Evolutionary conservation across 2,888 invertebrate genomes (phyloP), one percentile per base, ranked within the genome.

Genomic region (Harmothoe impar): DNA sequence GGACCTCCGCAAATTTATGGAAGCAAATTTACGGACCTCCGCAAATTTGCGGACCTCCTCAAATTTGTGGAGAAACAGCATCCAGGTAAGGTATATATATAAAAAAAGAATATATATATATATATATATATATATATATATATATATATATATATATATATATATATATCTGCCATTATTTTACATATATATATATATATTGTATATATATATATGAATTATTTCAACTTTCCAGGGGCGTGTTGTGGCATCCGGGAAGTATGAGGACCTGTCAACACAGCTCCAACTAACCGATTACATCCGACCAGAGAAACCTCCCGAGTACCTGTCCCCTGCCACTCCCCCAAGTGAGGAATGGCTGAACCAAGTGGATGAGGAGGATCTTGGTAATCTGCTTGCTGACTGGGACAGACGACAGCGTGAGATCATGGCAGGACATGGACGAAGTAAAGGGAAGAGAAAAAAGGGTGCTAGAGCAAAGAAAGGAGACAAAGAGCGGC

Each of bases 221-320:
- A 43, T 43, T 43, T 43, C 10, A 43, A 43, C 10, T 3, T 43
- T 86, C 29, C 17, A 91, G 91, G 91, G 91, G 0, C 62, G 43
- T 43, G 51, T 90, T 23, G 72, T 72, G 20, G 90, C 91, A 0
- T 43, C 56, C 51, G 91, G 91, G 72, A 91, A 43, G 0, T 90
- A 89, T 51, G 35, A 51, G 20, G 90, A 91, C 31, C 84, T 91
- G 62, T 99, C 89, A 99, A 96, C 92, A 99, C 25, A 17, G 12
- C 52, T 86, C 54, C 12, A 52, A 54, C 56, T 86, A 29, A 23
- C 86, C 29, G 54, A 86, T 12, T 86, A 54, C 31, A n/a, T 54
- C 56, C 52, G 7, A 10, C 29, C 52, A 20, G 23, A 81, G 17
- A 33, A 0, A 81, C 81, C 33, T 3, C 35, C 81, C 17, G 81